Evolutionary conservation across 2,797 vertebrate genomes (phyloP), one percentile per base, ranked within the genome.

Genomic region (Huso huso): DNA sequence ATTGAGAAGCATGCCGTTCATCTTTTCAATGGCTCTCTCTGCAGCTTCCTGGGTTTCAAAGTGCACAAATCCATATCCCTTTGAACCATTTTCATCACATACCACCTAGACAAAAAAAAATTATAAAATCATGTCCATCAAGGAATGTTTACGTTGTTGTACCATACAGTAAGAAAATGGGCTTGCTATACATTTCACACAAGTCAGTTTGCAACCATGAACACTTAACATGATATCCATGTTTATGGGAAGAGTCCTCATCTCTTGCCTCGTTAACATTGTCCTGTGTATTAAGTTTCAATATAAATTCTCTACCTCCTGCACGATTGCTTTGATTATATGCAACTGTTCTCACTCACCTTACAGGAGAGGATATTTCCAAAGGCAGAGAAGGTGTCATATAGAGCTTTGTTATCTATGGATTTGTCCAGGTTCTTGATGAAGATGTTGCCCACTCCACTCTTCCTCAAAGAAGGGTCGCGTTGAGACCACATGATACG

Each of bases 1-100:
- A 86, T 99, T 99, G 82, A 99, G 93, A 86, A 99, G 93, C 97
- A 98, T 99, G 83, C 97, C 96, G 76, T 99, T 98, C 97, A 99
- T 98, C 91, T 99, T 99, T 82, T 99, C 96, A 88, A 99, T 99
- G 86, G 97, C 96, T 76, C 95, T 92, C 85, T 99, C 97, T 69
- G 96, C 97, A 68, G 96, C 97, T 87, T 99, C 96, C 66, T 99
- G 97, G 74, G 97, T 99, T 88, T 99, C 96, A 89, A 99, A 99
- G 85, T 99, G 96, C 76, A 99, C 97, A 92, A 99, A 99, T 72
- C 90, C 90, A 78, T 91, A 92, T 77, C 90, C 90, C 75, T 92
- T 92, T 71, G 90, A 92, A 68, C 90, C 90, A 82, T 92, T 92
- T 83, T 91, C 89, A 81, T 92, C 90, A 77, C 89, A 92, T 59